Evolutionary conservation across 2,797 vertebrate species (phyloP), one percentile per base, ranked within the genome.

Genomic region (Gambelia wislizenii): DNA sequence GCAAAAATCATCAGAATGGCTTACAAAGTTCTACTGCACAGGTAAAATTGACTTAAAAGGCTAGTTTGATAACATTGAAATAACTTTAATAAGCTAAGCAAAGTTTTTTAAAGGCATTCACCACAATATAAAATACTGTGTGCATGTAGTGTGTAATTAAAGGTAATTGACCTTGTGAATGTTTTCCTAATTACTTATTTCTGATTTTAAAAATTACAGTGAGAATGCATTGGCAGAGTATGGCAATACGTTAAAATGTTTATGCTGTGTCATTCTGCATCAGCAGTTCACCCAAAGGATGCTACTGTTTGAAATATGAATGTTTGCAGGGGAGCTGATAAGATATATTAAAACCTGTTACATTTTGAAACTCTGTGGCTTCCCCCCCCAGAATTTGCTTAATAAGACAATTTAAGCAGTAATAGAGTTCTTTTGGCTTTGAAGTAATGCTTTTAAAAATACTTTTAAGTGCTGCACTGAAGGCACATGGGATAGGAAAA

Each of bases 1-100:
- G 97, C 95, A 72, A 95, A 96, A 94, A 93, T 96, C 27, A 93
- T 96, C 94, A 95, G 95, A 95, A 98, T 98, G 97, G 96, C 97
- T 92, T 98, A 96, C 96, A 97, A 98, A 95, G 95, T 98, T 96
- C 96, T 98, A 92, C 97, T 98, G 95, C 97, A 98, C 97, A 98
- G 97, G 97, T 98, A 98, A 67, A 97, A 92, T 89, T 30, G 10
- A 49, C 8, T 59, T 22, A 44, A 84, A 86, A 52, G 0, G 2
- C 27, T 0, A 30, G 61, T 90, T 92, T 77, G 61, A 2, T 87
- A 1, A 0, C 88, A 72, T 83, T 16, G 13, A 30, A 86, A 89
- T 88, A 52, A 74, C 10, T 89, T 78, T 30, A 42, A 49, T 13
- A 88, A 89, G 36, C 87, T 91, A 1, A 76, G 54, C 1, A 7